phyloP scores from a whole-genome alignment of 53 echinoderm and acorn worm genomes.

The Mesocentrotus franciscanus region DNA sequence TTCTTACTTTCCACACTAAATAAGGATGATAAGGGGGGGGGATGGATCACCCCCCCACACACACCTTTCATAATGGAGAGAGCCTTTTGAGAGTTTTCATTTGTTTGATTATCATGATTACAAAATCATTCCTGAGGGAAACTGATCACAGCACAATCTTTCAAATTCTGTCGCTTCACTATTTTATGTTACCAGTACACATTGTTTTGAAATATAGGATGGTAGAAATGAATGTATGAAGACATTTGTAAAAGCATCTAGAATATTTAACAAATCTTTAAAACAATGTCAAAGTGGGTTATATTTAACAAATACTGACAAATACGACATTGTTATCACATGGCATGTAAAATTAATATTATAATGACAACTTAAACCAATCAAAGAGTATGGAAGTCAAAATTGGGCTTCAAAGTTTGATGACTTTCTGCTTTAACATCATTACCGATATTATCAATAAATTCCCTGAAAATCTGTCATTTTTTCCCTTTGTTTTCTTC shows the following conservation, averaged over 20 bases:
- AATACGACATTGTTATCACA: not conserved
- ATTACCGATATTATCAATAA: conserved; percentile 18
- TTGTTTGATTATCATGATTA: no score
- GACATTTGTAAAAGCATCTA: not conserved
- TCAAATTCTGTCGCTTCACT: no score
- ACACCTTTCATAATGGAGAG: no score
- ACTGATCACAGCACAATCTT: no score
- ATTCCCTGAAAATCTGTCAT: not conserved
- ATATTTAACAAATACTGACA: not conserved
- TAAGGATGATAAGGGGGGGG: not conserved
- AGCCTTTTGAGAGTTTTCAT: no score
- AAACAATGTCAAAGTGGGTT: not conserved
- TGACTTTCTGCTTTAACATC: not conserved
- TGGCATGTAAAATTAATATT: not conserved
- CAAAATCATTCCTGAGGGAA: no score
- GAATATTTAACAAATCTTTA: not conserved
- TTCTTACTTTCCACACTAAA: not conserved
- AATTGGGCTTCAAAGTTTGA: not conserved
- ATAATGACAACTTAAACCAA: not conserved
- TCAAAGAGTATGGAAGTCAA: not conserved
- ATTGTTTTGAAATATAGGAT: no score
- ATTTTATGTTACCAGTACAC: no score
- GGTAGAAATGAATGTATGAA: not conserved
- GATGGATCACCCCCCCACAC: no score
- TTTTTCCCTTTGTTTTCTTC: not conserved